A percentile compares a stretch with the other conserved stretches of the same genome.
Conservation (phyloP, 2,888 invertebrate genomes). For the Congeria kusceri region DNA sequence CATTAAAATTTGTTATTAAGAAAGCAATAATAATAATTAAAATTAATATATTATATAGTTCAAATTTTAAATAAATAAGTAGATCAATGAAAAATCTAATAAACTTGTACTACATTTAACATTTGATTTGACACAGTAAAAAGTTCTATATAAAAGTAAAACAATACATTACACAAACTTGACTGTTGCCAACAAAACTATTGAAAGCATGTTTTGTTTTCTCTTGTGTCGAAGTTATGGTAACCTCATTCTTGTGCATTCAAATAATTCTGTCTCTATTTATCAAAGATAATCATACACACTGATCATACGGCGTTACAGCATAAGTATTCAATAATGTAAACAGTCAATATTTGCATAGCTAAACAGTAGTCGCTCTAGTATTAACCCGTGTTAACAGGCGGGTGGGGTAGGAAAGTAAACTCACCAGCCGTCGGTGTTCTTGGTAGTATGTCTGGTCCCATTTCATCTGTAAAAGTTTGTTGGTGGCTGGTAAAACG, state of each 20-base stretch:
- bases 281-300: not conserved
- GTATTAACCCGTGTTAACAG: constrained; percentile 17
- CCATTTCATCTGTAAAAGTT: constrained; percentile 84
- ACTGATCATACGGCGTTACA: not conserved
- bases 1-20: too few relatives aligned
- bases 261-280: not conserved
- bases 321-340: constrained; percentile 18
- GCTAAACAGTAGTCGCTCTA: constrained; percentile 45
- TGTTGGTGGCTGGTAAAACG: constrained; percentile 83
- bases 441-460: constrained; percentile 84
- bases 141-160: too few relatives aligned
- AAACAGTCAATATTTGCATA: constrained; percentile 49
- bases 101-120: too few relatives aligned
- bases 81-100: too few relatives aligned
- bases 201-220: too few relatives aligned
- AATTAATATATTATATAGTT: too few relatives aligned
- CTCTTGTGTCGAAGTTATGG: too few relatives aligned
- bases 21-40: too few relatives aligned
- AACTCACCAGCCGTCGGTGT: constrained; percentile 82
- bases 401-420: constrained; percentile 41
- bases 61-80: too few relatives aligned
- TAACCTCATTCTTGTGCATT: not conserved
- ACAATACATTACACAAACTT: too few relatives aligned
- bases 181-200: too few relatives aligned
- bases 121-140: too few relatives aligned